These are phyloP conservation scores for Globodera rostochiensis DNA, from an alignment of 1,140 invertebrate genomes.

Conservation along the genomic window DNA sequence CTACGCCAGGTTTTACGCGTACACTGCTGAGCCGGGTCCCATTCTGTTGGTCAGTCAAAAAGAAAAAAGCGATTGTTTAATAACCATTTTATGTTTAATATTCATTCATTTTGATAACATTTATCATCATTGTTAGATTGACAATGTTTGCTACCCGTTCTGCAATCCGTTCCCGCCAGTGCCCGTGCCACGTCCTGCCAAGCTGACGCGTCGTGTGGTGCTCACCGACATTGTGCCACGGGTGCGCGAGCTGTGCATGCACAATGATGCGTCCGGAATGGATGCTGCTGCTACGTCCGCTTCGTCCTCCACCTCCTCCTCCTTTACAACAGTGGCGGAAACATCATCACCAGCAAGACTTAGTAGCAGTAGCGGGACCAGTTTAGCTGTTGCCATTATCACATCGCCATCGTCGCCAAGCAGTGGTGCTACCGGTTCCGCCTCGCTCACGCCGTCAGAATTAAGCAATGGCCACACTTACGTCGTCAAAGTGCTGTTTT, in stretches of 20 bases:
- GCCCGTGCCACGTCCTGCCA: not conserved
- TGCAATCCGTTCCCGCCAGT: not conserved
- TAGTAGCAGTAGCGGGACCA: too few relatives aligned
- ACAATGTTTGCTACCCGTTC: not conserved
- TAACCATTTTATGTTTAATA: too few relatives aligned
- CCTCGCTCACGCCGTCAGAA: too few relatives aligned
- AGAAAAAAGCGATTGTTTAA: too few relatives aligned
- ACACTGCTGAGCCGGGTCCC: conserved; percentile 25
- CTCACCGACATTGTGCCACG: not conserved
- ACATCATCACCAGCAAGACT: too few relatives aligned
- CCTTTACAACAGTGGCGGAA: not conserved
- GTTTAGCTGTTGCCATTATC: not conserved
- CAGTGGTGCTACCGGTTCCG: too few relatives aligned
- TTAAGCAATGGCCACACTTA: too few relatives aligned
- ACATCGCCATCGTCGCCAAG: not conserved
- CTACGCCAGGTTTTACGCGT: conserved; percentile 28
- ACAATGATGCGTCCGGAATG: not conserved
- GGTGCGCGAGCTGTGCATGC: conserved; percentile 5
- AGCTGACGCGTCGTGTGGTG: conserved; percentile 3
- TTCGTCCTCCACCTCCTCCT: not conserved
- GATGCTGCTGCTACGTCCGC: not conserved
- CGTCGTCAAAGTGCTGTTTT: too few relatives aligned
- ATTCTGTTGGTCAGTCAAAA: conserved; percentile 2
- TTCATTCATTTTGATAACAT: not conserved
- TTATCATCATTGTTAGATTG: not conserved